Base-by-base conservation (phyloP, 2,113 vertebrate genomes). In the Lophochroa leadbeateri region DNA sequence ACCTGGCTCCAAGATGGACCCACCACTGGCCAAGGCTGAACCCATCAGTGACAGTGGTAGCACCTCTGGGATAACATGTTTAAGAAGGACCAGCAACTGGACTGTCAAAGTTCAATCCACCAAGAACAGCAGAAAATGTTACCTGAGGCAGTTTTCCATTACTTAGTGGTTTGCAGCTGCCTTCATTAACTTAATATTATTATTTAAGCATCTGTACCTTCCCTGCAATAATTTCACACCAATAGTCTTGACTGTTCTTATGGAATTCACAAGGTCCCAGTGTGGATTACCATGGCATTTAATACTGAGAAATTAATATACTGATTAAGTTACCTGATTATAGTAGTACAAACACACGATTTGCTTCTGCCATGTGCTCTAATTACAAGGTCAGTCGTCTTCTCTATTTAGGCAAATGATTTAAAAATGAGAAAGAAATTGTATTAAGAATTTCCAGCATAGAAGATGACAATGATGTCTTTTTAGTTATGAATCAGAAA, bases 401-500 rank as follows among this genome's bases (percentile, higher is more conserved):
- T 19, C 70, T 75, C 41, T 52, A 46, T 80, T 74, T 27, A 93
- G 80, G 39, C 37, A 80, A 91, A 61, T 37, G 2, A 72, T 47
- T 76, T 69, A 13, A 70, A 90, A 92, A 85, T 77, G 19, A 60
- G 28, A 74, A 92, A 93, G 72, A 83, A 91, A 82, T 49, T 20
- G 17, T 27, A 6, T 15, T 39, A 70, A 94, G 78, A 94, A 92
- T 81, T 97, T 90, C 90, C 53, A 23, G 5, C 31, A 1, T 7
- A 18, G 17, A 93, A 49, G 16, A 21, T 92, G 71, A 88, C 82
- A 78, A 13, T 24, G 63, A n/a, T 80, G 17, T 57, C 65, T 64
- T 87, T 87, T 43, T 55, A 94, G 39, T 29, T 82, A 60, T 79
- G 87, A 91, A 93, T 93, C 86, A 95, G 86, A 92, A 90, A 88